phyloP scores from a whole-genome alignment of 2,113 vertebrate genomes.

The Poicephalus gulielmi region DNA sequence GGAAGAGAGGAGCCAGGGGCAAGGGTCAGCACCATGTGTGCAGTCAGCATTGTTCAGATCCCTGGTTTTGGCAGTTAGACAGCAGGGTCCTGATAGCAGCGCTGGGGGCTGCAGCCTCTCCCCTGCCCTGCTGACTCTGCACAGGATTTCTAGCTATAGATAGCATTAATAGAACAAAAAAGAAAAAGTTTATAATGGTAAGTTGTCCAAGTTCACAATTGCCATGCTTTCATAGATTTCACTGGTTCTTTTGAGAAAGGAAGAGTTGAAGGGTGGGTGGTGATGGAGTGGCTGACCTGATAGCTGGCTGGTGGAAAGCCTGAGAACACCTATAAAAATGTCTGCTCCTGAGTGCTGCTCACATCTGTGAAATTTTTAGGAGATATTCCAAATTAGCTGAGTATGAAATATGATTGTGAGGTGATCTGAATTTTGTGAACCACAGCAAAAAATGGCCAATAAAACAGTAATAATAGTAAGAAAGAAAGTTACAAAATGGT shows the following conservation, averaged over 20 bases:
- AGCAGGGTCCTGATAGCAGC: background rate
- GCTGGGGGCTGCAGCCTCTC: background rate
- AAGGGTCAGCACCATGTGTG: accelerated
- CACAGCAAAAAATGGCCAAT: conserved; percentile 2
- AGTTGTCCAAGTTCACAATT: background rate
- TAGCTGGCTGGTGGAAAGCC: background rate
- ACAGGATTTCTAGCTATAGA: background rate
- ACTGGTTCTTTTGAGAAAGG: background rate
- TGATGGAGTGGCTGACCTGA: background rate
- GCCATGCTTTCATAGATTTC: background rate
- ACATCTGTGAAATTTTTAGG: background rate
- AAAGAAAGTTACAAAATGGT: background rate
- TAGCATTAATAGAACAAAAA: background rate
- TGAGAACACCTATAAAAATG: background rate
- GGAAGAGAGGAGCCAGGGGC: background rate
- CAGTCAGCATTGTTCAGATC: background rate
- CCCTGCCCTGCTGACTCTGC: background rate
- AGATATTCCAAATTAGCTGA: background rate
- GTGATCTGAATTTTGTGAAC: conserved; percentile 13
- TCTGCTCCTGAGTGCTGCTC: background rate
- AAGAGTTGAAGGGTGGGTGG: background rate
- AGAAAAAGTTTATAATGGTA: background rate
- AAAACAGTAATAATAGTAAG: conserved; percentile 10
- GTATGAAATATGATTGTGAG: conserved; percentile 7
- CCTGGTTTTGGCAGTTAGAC: background rate